phyloP scores from a whole-genome alignment of 2,113 vertebrate species.

The Halichoeres trimaculatus region DNA sequence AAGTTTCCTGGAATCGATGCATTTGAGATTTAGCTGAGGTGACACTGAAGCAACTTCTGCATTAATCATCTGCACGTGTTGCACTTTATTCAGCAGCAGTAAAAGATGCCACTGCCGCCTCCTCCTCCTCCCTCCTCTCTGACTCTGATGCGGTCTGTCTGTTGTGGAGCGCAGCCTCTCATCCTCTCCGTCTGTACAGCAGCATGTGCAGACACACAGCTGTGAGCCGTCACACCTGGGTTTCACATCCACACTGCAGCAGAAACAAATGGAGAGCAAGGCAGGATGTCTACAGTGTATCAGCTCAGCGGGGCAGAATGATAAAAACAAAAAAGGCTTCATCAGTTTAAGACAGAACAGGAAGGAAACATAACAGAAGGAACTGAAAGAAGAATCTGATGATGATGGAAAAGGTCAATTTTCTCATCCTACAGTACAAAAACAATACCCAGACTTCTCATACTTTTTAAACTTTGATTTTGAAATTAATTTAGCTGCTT shows the following conservation, averaged over 20 bases:
- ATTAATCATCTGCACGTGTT: neutral
- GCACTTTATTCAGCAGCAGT: slow-evolving; percentile 12
- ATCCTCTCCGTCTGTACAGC: slow-evolving; percentile 24
- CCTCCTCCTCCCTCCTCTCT: neutral
- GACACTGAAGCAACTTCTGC: neutral
- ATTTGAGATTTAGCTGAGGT: neutral
- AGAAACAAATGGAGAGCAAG: slow-evolving; percentile 34
- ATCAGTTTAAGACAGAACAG: no score
- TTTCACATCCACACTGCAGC: slow-evolving; percentile 17
- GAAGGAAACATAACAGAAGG: no score
- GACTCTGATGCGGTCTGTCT: slow-evolving; percentile 34
- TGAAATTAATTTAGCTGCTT: no score
- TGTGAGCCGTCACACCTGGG: slow-evolving; percentile 60
- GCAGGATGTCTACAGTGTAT: slow-evolving; percentile 16
- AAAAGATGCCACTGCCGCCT: neutral
- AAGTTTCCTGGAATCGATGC: no score
- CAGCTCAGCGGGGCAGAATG: neutral
- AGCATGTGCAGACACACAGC: slow-evolving; percentile 47
- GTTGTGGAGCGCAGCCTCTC: slow-evolving; percentile 23
- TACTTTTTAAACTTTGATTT: no score
- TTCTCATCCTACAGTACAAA: no score
- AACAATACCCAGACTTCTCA: no score
- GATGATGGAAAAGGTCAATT: no score
- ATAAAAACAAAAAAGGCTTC: neutral
- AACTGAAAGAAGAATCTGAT: no score